phyloP scores from a whole-genome alignment of 1,140 invertebrate species.

The Bombus sibiricus region DNA sequence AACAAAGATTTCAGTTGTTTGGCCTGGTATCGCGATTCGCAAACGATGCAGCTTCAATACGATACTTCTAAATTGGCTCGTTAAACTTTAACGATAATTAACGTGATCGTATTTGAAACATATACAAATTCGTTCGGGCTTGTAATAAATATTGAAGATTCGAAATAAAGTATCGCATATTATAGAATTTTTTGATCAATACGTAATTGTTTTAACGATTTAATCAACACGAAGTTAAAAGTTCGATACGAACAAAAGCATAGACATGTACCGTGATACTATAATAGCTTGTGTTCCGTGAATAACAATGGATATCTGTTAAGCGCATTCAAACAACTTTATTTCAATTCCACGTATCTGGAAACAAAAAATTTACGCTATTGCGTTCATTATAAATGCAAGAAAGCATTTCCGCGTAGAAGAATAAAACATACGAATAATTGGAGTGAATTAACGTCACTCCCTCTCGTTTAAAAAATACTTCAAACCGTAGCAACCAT shows the following conservation, averaged over 20 bases:
- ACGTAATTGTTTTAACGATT: not conserved
- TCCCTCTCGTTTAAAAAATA: conserved; percentile 7
- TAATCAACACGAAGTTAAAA: not conserved
- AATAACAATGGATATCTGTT: not conserved
- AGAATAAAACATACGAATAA: conserved; percentile 4
- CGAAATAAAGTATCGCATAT: not conserved
- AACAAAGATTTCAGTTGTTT: not conserved
- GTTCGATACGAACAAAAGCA: not conserved
- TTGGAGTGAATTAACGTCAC: conserved; percentile 4
- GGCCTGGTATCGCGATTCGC: not conserved
- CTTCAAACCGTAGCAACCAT: not conserved
- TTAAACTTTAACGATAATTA: not conserved
- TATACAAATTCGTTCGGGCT: not conserved
- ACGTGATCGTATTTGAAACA: not conserved
- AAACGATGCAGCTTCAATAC: not conserved
- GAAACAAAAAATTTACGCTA: not conserved
- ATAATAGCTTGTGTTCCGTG: not conserved
- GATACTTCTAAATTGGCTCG: not conserved
- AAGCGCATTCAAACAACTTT: not conserved
- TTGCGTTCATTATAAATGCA: conserved; percentile 12
- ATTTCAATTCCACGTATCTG: not conserved
- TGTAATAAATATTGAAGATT: not conserved
- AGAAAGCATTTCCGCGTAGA: not conserved
- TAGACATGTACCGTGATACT: not conserved
- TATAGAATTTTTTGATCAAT: not conserved